Evolutionary conservation across 2,888 invertebrate genomes (phyloP).

Genomic region (Cheiracanthium punctorium): DNA sequence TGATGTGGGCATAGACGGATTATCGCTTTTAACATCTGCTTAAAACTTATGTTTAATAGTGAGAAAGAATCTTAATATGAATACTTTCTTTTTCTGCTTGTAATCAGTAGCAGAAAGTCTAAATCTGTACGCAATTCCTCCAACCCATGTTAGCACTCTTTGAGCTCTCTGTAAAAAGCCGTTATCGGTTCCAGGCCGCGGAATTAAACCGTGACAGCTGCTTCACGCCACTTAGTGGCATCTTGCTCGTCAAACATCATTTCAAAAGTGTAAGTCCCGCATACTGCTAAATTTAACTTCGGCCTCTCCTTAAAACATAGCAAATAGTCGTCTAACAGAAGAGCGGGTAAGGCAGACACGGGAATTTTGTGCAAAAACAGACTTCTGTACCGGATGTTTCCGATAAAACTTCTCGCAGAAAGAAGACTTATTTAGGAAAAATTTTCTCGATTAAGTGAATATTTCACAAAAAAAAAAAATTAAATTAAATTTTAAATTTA

Average conservation of each 20-base stretch:
- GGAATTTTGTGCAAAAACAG: too few species aligned
- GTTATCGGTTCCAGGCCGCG: slow-evolving; percentile 19
- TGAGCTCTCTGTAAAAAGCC: slow-evolving; percentile 21
- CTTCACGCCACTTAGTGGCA: slow-evolving; percentile 53
- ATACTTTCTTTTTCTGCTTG: neutral
- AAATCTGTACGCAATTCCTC: neutral
- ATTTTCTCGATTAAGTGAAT: too few species aligned
- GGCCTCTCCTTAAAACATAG: too few species aligned
- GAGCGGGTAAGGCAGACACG: too few species aligned
- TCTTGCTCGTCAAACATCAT: slow-evolving; percentile 54
- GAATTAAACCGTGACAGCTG: slow-evolving; percentile 50
- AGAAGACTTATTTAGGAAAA: too few species aligned
- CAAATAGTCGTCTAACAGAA: neutral
- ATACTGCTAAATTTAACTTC: slow-evolving; percentile 35
- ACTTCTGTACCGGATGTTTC: too few species aligned
- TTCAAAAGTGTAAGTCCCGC: slow-evolving; percentile 19
- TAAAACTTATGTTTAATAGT: too few species aligned
- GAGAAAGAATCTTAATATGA: neutral
- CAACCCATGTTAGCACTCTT: neutral
- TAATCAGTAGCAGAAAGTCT: neutral
- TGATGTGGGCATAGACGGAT: too few species aligned
- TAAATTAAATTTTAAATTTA: too few species aligned
- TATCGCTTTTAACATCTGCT: too few species aligned
- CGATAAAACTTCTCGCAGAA: too few species aligned
- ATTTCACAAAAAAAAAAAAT: too few species aligned